Percentiles rank a stretch among this genome's conserved stretches.
phyloP scores from a whole-genome alignment of 2,888 invertebrate species.

The Gonocerus acuteangulatus region DNA sequence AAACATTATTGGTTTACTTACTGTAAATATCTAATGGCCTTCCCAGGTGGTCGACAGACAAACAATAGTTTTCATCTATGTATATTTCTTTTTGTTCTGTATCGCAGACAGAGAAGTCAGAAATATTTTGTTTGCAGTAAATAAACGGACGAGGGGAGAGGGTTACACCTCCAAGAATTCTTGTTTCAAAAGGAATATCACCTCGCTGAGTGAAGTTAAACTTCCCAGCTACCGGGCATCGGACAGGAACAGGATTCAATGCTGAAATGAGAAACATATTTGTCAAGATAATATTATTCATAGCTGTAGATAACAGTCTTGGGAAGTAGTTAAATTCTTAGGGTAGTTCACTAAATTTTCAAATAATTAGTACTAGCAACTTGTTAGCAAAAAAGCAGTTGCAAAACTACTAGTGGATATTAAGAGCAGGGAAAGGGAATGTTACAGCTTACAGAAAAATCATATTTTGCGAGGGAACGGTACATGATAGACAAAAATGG shows the following conservation, averaged over 20 bases:
- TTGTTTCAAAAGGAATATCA: constrained; percentile 83
- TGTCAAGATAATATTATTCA: constrained; percentile 25
- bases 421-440: no score
- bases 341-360: no score
- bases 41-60: constrained; percentile 92
- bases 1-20: no score
- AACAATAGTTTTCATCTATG: constrained; percentile 91
- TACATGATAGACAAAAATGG: no score
- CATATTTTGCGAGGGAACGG: no score
- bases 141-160: constrained; percentile 86
- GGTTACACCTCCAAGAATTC: constrained; percentile 93
- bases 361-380: no score
- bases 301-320: neutral
- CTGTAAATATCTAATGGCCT: constrained; percentile 92
- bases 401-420: no score
- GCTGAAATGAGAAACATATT: constrained; percentile 49
- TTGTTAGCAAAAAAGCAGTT: no score
- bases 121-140: constrained; percentile 86
- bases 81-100: constrained; percentile 88
- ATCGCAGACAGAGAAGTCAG: constrained; percentile 93
- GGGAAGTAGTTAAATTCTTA: no score
- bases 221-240: constrained; percentile 94
- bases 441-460: no score
- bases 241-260: constrained; percentile 82
- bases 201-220: constrained; percentile 88